Conservation (phyloP, 2,888 invertebrate genomes). For the Orthosia cruda region DNA sequence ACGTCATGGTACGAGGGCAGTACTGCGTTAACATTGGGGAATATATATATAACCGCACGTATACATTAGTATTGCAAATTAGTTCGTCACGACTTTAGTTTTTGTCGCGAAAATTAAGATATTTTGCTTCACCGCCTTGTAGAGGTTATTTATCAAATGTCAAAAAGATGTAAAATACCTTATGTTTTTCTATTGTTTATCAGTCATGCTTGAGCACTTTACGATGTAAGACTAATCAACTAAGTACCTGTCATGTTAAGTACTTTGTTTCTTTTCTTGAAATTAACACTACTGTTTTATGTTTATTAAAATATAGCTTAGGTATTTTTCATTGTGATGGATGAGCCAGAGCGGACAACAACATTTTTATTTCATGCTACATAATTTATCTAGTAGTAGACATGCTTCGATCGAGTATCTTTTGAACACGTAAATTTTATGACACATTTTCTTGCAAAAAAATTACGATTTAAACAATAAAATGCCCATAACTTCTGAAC, state of each 20-base stretch:
- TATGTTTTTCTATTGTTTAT: slow-evolving; percentile 7
- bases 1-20: no score
- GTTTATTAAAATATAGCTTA: not conserved
- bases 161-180: not conserved
- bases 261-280: slow-evolving; percentile 15
- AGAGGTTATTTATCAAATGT: slow-evolving; percentile 15
- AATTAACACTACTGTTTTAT: slow-evolving; percentile 11
- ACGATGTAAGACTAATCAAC: slow-evolving; percentile 27
- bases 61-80: slow-evolving; percentile 3
- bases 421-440: no score
- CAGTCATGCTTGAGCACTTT: slow-evolving; percentile 22
- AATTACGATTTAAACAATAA: no score
- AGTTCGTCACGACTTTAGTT: slow-evolving; percentile 12
- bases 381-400: no score
- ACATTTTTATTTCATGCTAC: no score
- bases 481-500: no score
- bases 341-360: not conserved
- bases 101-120: slow-evolving; percentile 1
- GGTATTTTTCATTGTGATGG: not conserved
- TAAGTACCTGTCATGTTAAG: not conserved
- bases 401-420: no score
- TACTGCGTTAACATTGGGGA: no score
- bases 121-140: not conserved
- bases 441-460: no score
- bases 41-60: no score